Evolutionary conservation across 2,888 invertebrate genomes (phyloP).

Genomic region (Stegana nigrithorax): DNA sequence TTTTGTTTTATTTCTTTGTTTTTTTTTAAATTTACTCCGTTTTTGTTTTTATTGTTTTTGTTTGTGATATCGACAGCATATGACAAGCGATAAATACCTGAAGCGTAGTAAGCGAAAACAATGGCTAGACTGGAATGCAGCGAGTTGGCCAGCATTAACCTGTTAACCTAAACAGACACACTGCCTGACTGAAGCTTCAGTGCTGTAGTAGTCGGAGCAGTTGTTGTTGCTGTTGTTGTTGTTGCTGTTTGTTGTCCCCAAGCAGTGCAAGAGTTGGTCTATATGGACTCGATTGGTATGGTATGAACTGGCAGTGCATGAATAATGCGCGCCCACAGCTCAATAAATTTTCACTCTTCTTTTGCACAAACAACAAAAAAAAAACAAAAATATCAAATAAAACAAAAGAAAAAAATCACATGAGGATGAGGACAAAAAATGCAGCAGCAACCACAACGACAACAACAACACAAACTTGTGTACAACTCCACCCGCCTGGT

Average conservation of each 20-base stretch:
- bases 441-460: slow-evolving; percentile 31
- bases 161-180: slow-evolving; percentile 65
- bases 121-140: slow-evolving; percentile 42
- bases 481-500: slow-evolving; percentile 54
- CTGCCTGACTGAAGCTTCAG: slow-evolving; percentile 22
- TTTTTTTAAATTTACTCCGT: no score
- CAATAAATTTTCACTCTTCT: slow-evolving; percentile 66
- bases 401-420: no score
- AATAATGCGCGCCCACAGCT: slow-evolving; percentile 67
- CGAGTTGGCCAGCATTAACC: slow-evolving; percentile 50
- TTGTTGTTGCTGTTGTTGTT: background rate
- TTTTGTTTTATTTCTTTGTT: no score
- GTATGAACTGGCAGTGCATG: no score
- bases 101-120: slow-evolving; percentile 40
- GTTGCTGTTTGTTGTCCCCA: no score
- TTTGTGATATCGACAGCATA: slow-evolving; percentile 37
- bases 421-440: slow-evolving; percentile 35
- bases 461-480: slow-evolving; percentile 22
- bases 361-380: no score
- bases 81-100: slow-evolving; percentile 53
- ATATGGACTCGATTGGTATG: background rate
- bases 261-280: no score
- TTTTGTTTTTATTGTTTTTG: no score
- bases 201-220: background rate
- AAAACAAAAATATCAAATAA: no score